phyloP scores from a whole-genome alignment of 1,140 invertebrate genomes.

The Triops cancriformis region DNA sequence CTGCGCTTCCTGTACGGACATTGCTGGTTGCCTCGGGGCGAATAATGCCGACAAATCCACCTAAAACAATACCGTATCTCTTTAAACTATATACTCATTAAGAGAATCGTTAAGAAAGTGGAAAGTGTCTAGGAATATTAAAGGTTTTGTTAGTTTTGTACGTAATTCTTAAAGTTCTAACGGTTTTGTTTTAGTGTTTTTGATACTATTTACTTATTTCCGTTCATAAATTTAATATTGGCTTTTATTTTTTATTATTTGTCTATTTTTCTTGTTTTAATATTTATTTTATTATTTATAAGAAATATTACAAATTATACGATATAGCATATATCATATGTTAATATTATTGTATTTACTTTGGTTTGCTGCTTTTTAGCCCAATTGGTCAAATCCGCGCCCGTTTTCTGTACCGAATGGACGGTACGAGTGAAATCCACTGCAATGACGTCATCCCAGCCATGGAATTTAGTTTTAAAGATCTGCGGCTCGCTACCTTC shows the following conservation, averaged over 20 bases:
- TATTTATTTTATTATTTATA: too few species aligned
- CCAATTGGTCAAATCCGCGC: conserved; percentile 91
- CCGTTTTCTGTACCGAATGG: conserved; percentile 90
- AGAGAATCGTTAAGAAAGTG: too few species aligned
- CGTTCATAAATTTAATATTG: too few species aligned
- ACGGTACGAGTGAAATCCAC: conserved; percentile 98
- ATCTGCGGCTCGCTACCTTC: conserved; percentile 62
- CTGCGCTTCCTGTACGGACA: conserved; percentile 75
- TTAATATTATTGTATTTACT: conserved; percentile 40
- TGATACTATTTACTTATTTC: too few species aligned
- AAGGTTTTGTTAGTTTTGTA: too few species aligned
- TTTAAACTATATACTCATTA: not conserved
- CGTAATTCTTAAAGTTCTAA: too few species aligned
- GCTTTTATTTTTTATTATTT: too few species aligned
- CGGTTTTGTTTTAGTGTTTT: too few species aligned
- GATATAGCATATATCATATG: too few species aligned
- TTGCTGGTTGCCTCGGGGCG: conserved; percentile 82
- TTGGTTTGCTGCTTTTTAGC: conserved; percentile 82
- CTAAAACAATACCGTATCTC: conserved; percentile 38
- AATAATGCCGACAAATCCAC: conserved; percentile 91
- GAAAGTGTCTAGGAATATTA: too few species aligned
- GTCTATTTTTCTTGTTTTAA: not conserved
- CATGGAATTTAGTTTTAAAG: conserved; percentile 94
- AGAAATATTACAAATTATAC: too few species aligned
- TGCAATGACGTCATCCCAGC: conserved; percentile 98